A percentile compares a stretch with the other conserved stretches of the same genome.
These are phyloP conservation scores for Ischnura elegans DNA, from an alignment of 2,888 invertebrate genomes.

Conservation along the genomic window DNA sequence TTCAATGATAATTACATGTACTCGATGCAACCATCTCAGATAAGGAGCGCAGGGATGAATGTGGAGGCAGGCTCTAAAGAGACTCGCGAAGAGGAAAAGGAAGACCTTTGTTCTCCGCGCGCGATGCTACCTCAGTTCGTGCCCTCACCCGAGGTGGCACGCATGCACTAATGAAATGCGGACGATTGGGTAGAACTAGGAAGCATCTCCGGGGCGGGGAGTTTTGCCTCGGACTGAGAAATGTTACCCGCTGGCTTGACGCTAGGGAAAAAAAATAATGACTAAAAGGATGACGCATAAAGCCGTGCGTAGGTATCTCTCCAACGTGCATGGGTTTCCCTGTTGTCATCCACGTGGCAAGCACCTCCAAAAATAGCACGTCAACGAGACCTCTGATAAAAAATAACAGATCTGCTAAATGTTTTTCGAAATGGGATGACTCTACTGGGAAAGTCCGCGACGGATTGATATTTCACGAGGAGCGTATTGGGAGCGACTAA, in stretches of 20 bases:
- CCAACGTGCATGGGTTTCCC: not conserved
- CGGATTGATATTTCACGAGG: too few relatives aligned
- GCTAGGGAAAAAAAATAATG: not conserved
- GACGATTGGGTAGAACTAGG: not conserved
- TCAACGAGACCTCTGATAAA: not conserved
- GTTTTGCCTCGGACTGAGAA: not conserved
- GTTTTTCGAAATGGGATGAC: too few relatives aligned
- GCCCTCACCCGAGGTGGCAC: not conserved
- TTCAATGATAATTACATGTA: too few relatives aligned
- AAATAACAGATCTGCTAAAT: too few relatives aligned
- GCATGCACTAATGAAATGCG: not conserved
- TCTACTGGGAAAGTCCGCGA: too few relatives aligned
- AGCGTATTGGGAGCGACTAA: too few relatives aligned
- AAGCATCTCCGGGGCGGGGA: not conserved
- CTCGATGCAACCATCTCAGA: too few relatives aligned
- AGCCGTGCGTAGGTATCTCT: not conserved
- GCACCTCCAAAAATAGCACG: not conserved
- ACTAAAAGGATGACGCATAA: not conserved
- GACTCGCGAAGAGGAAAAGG: not conserved
- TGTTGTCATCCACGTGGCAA: not conserved
- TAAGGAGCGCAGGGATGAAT: not conserved
- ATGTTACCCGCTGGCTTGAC: not conserved
- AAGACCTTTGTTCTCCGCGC: not conserved
- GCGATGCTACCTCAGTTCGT: not conserved
- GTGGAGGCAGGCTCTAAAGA: not conserved